Conservation (phyloP, 2,113 vertebrate genomes). For the Gobio gobio region DNA sequence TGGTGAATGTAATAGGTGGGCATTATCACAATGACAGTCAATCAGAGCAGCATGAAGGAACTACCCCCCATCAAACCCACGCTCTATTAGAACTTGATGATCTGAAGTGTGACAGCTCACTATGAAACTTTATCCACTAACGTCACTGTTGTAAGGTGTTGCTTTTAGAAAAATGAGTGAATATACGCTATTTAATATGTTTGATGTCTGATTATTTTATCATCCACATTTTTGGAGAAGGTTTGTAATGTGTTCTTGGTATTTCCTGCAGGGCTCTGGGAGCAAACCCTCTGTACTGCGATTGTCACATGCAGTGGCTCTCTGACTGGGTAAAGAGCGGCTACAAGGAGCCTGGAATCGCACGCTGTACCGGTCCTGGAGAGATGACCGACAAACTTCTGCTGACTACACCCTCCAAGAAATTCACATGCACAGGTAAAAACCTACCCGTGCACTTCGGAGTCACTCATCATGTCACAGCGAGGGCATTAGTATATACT, state of each 20-base stretch:
- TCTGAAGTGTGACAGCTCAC: background rate
- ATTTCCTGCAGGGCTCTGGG: slow-evolving; percentile 87
- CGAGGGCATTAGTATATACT: background rate
- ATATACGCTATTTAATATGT: background rate
- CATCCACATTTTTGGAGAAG: background rate
- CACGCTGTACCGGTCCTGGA: slow-evolving; percentile 91
- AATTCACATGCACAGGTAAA: slow-evolving; percentile 96
- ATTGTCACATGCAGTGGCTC: slow-evolving; percentile 98
- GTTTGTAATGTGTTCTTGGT: background rate
- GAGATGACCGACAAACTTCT: slow-evolving; percentile 98
- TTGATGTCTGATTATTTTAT: background rate
- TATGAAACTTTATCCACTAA: background rate
- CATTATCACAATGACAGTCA: slow-evolving; percentile 1
- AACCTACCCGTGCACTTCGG: background rate
- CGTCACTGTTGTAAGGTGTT: slow-evolving; percentile 10
- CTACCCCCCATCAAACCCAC: background rate
- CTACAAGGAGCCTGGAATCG: slow-evolving; percentile 97
- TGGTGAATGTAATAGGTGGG: background rate
- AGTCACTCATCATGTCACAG: background rate
- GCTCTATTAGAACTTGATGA: background rate
- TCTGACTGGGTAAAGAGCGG: slow-evolving; percentile 99
- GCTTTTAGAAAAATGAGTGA: background rate
- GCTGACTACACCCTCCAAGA: slow-evolving; percentile 97
- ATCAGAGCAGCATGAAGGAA: background rate
- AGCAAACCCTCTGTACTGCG: slow-evolving; percentile 95